A percentile compares a stretch with the other conserved stretches of the same genome.
Conservation (phyloP, 92 coral and sea anemone species). For the Porites evermanni region DNA sequence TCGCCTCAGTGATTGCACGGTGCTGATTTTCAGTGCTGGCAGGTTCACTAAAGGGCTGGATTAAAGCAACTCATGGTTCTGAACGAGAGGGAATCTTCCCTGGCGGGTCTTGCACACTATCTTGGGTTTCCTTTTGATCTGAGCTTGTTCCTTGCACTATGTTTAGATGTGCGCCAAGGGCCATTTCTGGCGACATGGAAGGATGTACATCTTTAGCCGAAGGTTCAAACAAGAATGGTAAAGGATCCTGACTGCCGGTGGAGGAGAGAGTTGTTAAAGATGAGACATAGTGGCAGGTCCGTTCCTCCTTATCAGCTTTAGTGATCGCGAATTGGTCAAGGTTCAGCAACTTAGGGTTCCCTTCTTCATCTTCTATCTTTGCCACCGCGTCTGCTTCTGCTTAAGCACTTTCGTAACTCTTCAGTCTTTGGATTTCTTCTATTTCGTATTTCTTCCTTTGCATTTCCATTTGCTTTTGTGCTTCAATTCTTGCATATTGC, state of each 20-base stretch:
- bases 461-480: slow-evolving; percentile 51
- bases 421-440: slow-evolving; percentile 47
- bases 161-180: not conserved
- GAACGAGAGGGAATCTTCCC: not conserved
- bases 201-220: not conserved
- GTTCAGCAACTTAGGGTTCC: slow-evolving; percentile 24
- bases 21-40: not conserved
- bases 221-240: not conserved
- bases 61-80: not conserved
- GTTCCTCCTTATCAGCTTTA: slow-evolving; percentile 22
- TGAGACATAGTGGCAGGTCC: slow-evolving; percentile 27
- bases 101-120: not conserved
- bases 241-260: not conserved
- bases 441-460: slow-evolving; percentile 47
- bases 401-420: slow-evolving; percentile 54
- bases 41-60: too few species aligned
- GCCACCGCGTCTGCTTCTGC: slow-evolving; percentile 53
- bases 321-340: slow-evolving; percentile 2
- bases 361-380: slow-evolving; percentile 45
- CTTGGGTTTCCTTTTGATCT: not conserved
- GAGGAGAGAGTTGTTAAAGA: slow-evolving; percentile 10
- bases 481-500: slow-evolving; percentile 49
- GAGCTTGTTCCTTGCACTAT: not conserved
- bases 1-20: slow-evolving; percentile 34
- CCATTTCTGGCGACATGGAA: not conserved